A percentile compares a stretch with the other conserved stretches of the same genome.
Conservation (phyloP, 2,113 vertebrate genomes). For the Axis porcinus region DNA sequence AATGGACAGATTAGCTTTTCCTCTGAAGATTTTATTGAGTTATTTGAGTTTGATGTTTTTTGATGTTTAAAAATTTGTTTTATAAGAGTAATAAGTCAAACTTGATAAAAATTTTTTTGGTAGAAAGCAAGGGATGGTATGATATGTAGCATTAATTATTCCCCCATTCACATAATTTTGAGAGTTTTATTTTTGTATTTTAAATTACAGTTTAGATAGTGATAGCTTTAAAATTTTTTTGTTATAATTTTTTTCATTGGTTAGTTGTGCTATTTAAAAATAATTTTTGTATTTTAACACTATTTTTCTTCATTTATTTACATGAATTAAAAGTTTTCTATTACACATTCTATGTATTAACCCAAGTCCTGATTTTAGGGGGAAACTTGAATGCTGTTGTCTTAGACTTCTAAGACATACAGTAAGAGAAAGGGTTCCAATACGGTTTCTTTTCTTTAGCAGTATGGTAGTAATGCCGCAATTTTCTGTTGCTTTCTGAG, state of each 20-base stretch:
- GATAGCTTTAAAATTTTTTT: neutral
- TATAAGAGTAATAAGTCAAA: neutral
- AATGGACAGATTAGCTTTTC: conserved; percentile 1
- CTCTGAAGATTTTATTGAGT: conserved; percentile 27
- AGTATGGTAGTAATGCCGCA: neutral
- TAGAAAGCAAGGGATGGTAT: neutral
- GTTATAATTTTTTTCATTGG: neutral
- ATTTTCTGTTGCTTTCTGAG: conserved; percentile 16
- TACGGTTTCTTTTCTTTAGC: neutral
- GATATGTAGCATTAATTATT: neutral
- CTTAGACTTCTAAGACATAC: neutral
- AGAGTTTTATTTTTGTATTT: conserved; percentile 14
- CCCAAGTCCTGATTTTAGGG: neutral
- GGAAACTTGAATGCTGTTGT: neutral
- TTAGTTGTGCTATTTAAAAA: conserved; percentile 1
- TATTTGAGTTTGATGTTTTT: conserved; percentile 29
- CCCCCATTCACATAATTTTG: neutral
- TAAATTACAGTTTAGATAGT: neutral
- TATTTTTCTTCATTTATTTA: conserved; percentile 13
- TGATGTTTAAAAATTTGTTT: neutral
- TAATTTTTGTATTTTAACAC: conserved; percentile 8
- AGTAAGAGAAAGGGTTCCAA: neutral
- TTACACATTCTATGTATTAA: neutral
- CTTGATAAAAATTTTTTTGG: neutral
- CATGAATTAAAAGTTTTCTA: neutral